phyloP scores from a whole-genome alignment of 2,113 vertebrate genomes.

The Sceloporus undulatus region DNA sequence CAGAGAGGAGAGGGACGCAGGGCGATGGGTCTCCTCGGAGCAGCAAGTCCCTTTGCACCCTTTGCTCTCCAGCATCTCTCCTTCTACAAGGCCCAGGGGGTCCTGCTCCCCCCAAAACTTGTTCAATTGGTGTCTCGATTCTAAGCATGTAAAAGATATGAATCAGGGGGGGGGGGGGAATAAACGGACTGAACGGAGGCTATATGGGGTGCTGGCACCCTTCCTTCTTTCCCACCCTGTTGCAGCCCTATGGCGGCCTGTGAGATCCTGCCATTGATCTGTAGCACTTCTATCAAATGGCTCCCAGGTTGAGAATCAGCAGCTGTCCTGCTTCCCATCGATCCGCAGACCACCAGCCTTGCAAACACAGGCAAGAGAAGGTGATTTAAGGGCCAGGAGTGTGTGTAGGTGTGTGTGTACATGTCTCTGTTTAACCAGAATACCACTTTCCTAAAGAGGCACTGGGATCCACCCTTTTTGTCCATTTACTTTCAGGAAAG shows the following conservation, averaged over 20 bases:
- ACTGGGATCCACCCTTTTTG: too few relatives aligned
- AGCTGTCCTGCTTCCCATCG: not conserved
- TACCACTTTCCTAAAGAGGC: not conserved
- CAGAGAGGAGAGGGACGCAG: not conserved
- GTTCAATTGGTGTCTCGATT: not conserved
- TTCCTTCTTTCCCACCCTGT: conserved; percentile 38
- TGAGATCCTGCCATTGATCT: not conserved
- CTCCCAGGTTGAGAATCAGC: not conserved
- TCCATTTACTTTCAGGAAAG: not conserved
- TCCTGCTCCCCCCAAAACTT: too few relatives aligned
- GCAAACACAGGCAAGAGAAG: not conserved
- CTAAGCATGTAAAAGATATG: not conserved
- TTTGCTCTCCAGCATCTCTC: too few relatives aligned
- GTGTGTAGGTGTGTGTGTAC: not conserved
- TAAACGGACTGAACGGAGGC: too few relatives aligned
- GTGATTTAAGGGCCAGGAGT: not conserved
- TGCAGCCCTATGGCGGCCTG: not conserved
- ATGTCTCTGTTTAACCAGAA: not conserved
- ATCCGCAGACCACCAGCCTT: not conserved
- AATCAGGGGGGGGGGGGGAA: too few relatives aligned
- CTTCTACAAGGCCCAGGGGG: too few relatives aligned
- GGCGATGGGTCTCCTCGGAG: not conserved
- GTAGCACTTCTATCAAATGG: not conserved
- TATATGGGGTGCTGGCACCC: not conserved
- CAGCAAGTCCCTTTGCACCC: not conserved